Conservation (phyloP, 2,888 invertebrate genomes). For the Anagyrus pseudococci region DNA sequence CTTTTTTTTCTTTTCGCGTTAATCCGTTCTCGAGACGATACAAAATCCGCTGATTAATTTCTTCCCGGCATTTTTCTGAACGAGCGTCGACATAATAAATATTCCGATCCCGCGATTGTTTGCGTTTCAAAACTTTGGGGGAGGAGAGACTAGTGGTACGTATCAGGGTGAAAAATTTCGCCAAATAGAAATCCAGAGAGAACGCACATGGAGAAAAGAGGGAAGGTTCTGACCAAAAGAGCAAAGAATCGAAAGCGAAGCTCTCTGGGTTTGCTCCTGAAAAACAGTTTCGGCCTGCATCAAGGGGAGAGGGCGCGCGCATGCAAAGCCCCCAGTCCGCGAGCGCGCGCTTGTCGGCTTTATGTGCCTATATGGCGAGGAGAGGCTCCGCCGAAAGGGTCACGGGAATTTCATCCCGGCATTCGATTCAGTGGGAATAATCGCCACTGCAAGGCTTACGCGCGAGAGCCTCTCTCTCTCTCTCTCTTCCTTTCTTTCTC, state of each 20-base stretch:
- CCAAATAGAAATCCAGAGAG: no score
- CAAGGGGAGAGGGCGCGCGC: not conserved
- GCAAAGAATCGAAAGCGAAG: conserved; percentile 14
- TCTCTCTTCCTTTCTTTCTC: not conserved
- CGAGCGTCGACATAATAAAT: no score
- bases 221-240: not conserved
- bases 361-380: conserved; percentile 18
- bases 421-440: conserved; percentile 38
- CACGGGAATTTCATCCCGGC: conserved; percentile 40
- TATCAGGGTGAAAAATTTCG: no score
- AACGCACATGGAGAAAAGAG: not conserved
- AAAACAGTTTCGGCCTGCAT: conserved; percentile 12
- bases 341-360: not conserved
- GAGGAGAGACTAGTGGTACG: no score
- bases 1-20: no score
- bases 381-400: conserved; percentile 30
- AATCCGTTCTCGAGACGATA: no score
- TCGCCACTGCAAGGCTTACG: conserved; percentile 29
- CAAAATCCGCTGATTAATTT: no score
- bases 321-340: conserved; percentile 5
- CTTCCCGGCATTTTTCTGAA: no score
- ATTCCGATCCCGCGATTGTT: no score
- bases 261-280: conserved; percentile 21
- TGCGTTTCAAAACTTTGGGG: no score
- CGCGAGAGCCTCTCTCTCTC: not conserved